Evolutionary conservation across 2,113 vertebrate species (phyloP).

Genomic region (Nestor notabilis): DNA sequence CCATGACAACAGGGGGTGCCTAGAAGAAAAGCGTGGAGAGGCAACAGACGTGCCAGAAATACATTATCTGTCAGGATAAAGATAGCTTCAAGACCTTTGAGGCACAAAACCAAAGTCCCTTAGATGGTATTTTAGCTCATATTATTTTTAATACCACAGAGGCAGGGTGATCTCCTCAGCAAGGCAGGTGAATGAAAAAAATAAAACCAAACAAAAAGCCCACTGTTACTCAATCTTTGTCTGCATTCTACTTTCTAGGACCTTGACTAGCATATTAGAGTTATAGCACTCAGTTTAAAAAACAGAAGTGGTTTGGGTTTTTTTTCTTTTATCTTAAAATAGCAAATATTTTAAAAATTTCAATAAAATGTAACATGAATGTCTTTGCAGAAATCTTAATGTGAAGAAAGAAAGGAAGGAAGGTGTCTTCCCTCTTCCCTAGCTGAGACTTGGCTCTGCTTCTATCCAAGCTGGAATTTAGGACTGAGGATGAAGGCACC

Average conservation of each 20-base stretch:
- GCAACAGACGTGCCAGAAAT: background rate
- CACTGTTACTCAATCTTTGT: background rate
- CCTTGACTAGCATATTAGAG: background rate
- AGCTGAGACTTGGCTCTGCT: background rate
- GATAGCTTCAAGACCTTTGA: background rate
- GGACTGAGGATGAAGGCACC: accelerated
- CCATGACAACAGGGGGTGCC: background rate
- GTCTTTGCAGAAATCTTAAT: background rate
- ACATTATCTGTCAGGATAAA: background rate
- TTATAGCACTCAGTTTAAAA: accelerated
- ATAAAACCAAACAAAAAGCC: background rate
- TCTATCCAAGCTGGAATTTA: background rate
- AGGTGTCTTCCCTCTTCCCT: background rate
- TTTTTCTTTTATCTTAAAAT: background rate
- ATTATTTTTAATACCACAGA: background rate
- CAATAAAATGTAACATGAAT: background rate
- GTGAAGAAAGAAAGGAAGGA: background rate
- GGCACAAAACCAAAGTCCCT: background rate
- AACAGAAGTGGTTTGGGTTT: accelerated
- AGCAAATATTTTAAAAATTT: background rate
- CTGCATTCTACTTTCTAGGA: background rate
- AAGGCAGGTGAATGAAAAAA: background rate
- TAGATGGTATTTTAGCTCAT: background rate
- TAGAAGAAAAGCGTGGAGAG: background rate
- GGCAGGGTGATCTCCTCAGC: background rate